A percentile compares a stretch with the other conserved stretches of the same genome.
Conservation (phyloP, 2,888 invertebrate genomes). For the Dicroscelio sp. region DNA sequence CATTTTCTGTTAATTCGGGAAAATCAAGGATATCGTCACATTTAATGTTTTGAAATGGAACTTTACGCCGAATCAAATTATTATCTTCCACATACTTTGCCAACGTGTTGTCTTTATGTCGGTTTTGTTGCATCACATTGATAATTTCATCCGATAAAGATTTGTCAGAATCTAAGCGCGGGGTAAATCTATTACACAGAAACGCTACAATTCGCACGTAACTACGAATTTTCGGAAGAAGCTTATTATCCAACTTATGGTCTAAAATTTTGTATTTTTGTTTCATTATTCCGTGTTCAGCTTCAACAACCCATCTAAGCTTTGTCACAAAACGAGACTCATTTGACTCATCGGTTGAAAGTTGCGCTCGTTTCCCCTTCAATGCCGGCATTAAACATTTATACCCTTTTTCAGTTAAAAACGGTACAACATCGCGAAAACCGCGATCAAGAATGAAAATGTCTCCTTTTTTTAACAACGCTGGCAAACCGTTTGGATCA, state of each 20-base stretch:
- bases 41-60: no score
- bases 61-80: no score
- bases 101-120: no score
- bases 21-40: no score
- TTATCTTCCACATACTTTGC: no score
- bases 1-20: conserved; percentile 70
- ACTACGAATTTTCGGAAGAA: no score
- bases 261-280: conserved; percentile 63
- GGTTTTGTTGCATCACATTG: no score
- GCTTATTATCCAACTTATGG: conserved; percentile 63
- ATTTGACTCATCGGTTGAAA: conserved; percentile 82
- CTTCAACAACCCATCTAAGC: conserved; percentile 77
- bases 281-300: conserved; percentile 71
- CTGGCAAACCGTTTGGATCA: conserved; percentile 50
- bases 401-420: conserved; percentile 52
- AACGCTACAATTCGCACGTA: no score
- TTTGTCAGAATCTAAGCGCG: no score
- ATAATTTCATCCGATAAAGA: no score
- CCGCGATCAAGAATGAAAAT: neutral
- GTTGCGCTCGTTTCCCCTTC: conserved; percentile 80
- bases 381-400: conserved; percentile 74
- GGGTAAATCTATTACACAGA: no score
- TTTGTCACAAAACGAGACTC: conserved; percentile 82
- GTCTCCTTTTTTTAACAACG: conserved; percentile 22
- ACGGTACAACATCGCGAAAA: conserved; percentile 41